Conservation (phyloP, 2,797 vertebrate genomes). For the Lagodon rhomboides region DNA sequence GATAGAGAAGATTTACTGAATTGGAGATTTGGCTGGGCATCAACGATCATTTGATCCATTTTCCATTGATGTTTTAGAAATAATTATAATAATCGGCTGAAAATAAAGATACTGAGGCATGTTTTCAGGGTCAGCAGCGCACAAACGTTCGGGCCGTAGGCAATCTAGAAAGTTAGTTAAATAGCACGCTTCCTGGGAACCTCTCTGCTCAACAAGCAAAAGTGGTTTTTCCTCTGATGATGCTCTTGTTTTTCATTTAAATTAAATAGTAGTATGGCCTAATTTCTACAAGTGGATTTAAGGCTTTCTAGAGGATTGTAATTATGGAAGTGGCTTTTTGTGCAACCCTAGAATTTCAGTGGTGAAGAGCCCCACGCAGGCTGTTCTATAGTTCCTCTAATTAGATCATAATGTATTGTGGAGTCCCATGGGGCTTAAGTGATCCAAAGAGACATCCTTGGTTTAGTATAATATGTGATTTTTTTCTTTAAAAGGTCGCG, state of each 20-base stretch:
- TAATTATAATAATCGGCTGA: neutral
- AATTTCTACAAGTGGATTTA: conserved; percentile 28
- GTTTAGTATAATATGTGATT: neutral
- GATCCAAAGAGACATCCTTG: neutral
- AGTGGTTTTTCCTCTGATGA: neutral
- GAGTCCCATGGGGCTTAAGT: neutral
- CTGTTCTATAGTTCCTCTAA: neutral
- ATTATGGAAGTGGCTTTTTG: conserved; percentile 26
- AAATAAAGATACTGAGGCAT: neutral
- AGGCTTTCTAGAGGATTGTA: neutral
- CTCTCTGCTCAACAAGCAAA: neutral
- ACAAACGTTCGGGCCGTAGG: neutral
- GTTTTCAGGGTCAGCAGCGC: neutral
- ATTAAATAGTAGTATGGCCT: neutral
- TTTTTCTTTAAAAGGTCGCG: neutral
- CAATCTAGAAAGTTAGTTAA: neutral
- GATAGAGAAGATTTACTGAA: neutral
- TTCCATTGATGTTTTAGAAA: neutral
- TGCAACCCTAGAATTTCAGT: neutral
- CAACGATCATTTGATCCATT: neutral
- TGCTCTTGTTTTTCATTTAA: conserved; percentile 13
- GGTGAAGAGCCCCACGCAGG: neutral
- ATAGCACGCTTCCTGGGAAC: neutral
- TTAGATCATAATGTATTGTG: conserved; percentile 23
- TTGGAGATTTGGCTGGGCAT: neutral